phyloP scores from a whole-genome alignment of 1,140 invertebrate genomes.

The Zaprionus capensis region DNA sequence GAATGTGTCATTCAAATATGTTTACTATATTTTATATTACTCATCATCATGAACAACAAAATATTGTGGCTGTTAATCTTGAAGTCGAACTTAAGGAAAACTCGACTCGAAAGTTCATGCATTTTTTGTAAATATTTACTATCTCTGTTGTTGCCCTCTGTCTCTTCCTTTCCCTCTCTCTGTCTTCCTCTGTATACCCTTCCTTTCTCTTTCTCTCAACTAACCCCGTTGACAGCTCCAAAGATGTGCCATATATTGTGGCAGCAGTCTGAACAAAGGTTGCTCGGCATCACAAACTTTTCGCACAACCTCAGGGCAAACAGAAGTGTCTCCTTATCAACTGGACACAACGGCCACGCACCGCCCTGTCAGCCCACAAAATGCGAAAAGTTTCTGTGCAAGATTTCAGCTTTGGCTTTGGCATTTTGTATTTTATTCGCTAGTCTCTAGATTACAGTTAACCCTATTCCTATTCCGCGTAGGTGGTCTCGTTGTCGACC shows the following conservation, averaged over 20 bases:
- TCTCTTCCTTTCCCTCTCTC: neutral
- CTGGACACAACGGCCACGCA: conserved; percentile 1
- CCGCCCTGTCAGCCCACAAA: neutral
- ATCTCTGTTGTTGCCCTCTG: neutral
- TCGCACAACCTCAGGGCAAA: conserved; percentile 4
- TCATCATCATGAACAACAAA: neutral
- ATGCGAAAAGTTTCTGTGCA: neutral
- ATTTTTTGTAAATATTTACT: neutral
- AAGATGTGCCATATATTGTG: conserved; percentile 2
- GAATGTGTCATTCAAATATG: neutral
- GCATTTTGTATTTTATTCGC: conserved; percentile 41
- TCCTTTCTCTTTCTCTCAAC: neutral
- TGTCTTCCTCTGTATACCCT: neutral
- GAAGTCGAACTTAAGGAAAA: neutral
- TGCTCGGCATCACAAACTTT: neutral
- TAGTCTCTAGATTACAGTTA: conserved; percentile 21
- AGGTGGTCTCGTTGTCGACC: conserved; percentile 68
- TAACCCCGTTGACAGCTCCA: neutral
- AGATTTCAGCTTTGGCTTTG: conserved; percentile 11
- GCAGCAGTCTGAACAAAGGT: neutral
- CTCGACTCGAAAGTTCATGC: neutral
- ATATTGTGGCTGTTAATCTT: neutral
- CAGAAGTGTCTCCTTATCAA: conserved; percentile 1
- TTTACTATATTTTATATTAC: neutral
- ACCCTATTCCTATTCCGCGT: conserved; percentile 49